phyloP scores from a whole-genome alignment of 2,888 invertebrate species.

The Melanargia galathea region DNA sequence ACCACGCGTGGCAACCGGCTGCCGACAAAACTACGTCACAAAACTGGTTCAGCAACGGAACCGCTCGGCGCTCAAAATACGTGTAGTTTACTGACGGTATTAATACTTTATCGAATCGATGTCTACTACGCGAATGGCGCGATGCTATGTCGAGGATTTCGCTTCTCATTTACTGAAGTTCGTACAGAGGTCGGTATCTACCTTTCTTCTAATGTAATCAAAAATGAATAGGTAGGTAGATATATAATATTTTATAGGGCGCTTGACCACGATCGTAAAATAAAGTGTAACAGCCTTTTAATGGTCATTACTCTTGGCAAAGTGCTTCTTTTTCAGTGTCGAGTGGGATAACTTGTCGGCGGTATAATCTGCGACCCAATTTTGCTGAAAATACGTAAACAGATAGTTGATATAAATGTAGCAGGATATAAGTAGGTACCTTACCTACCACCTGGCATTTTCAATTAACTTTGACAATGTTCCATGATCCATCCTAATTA shows the following conservation, averaged over 20 bases:
- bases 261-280: background rate
- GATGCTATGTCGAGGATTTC: background rate
- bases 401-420: no score
- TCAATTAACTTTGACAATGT: no score
- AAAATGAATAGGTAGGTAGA: conserved; percentile 1
- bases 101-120: background rate
- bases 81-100: background rate
- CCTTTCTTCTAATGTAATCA: background rate
- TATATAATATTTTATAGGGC: conserved; percentile 3
- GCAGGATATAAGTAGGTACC: no score
- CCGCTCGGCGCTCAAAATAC: background rate
- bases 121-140: background rate
- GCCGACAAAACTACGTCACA: conserved; percentile 9
- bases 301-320: background rate
- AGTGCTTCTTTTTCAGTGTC: background rate
- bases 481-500: no score
- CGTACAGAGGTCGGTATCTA: background rate
- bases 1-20: conserved; percentile 4
- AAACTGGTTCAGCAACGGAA: conserved; percentile 11
- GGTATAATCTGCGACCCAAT: no score
- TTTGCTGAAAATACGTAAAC: no score
- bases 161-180: background rate
- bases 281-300: conserved; percentile 1
- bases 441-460: no score
- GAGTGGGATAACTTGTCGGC: background rate